phyloP scores from a whole-genome alignment of 1,140 invertebrate genomes.

The Lethrus apterus region DNA sequence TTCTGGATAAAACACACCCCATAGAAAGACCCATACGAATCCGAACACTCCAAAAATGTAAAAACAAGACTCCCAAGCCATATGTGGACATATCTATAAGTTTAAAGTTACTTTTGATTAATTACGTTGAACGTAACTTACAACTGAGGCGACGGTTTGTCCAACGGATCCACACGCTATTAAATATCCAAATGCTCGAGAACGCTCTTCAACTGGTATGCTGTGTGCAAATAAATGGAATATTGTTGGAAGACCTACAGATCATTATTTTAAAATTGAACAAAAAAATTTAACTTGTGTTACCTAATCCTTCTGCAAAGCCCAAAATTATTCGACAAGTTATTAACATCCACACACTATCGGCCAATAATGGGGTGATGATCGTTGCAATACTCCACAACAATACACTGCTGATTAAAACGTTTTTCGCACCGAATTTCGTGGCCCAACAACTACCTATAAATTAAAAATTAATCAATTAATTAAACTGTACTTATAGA shows the following conservation, averaged over 20 bases:
- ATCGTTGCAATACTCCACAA: slow-evolving; percentile 71
- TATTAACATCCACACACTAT: slow-evolving; percentile 56
- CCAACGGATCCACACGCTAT: slow-evolving; percentile 68
- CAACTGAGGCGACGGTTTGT: slow-evolving; percentile 68
- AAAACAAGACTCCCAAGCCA: slow-evolving; percentile 64
- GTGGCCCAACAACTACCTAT: slow-evolving; percentile 65
- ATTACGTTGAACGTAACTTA: slow-evolving; percentile 38
- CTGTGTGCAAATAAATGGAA: slow-evolving; percentile 73
- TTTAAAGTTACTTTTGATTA: not conserved
- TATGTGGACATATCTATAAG: slow-evolving; percentile 52
- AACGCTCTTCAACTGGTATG: slow-evolving; percentile 67
- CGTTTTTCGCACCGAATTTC: slow-evolving; percentile 63
- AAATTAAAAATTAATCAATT: no score
- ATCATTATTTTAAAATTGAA: not conserved
- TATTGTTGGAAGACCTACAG: slow-evolving; percentile 62
- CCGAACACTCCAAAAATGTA: slow-evolving; percentile 66
- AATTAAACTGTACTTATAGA: no score
- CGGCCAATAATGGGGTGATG: slow-evolving; percentile 61
- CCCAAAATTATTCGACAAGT: slow-evolving; percentile 61
- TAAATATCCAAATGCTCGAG: slow-evolving; percentile 68
- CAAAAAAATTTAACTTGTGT: not conserved
- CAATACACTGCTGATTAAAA: slow-evolving; percentile 63
- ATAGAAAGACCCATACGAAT: slow-evolving; percentile 62
- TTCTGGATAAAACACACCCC: slow-evolving; percentile 57
- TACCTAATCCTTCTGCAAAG: slow-evolving; percentile 70